Conservation (phyloP, 2,113 vertebrate genomes). For the Miniopterus natalensis region DNA sequence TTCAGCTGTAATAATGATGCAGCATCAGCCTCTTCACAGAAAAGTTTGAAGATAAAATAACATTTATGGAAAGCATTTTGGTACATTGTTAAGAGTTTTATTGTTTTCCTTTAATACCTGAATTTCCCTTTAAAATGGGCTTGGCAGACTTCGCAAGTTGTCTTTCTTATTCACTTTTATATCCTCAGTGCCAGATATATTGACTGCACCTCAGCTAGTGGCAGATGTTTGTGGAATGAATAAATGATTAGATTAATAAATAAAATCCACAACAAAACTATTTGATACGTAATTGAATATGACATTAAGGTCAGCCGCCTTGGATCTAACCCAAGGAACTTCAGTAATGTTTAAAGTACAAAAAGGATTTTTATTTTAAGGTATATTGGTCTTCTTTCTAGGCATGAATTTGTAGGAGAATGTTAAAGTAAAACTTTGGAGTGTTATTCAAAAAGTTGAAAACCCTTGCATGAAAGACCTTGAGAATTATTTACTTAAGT, state of each 20-base stretch:
- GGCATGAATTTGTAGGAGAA: background rate
- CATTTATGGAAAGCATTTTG: background rate
- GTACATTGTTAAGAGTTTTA: background rate
- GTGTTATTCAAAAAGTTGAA: background rate
- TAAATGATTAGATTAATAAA: constrained; percentile 4
- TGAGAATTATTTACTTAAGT: background rate
- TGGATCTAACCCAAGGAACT: background rate
- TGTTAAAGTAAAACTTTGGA: background rate
- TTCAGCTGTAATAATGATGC: background rate
- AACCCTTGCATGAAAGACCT: background rate
- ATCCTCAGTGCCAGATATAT: background rate
- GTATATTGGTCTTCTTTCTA: background rate
- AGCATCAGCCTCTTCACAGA: background rate
- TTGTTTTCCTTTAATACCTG: constrained; percentile 31
- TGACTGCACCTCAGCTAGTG: background rate
- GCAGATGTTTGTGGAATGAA: constrained; percentile 5
- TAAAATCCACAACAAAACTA: background rate
- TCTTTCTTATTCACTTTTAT: background rate
- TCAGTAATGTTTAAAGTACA: background rate
- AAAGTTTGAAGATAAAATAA: constrained; percentile 31
- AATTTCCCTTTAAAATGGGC: background rate
- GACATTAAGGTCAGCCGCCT: background rate
- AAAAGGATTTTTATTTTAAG: constrained; percentile 33
- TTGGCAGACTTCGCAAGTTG: background rate
- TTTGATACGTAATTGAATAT: constrained; percentile 17